These are phyloP conservation scores for Pinna nobilis DNA, from an alignment of 1,140 invertebrate genomes.

Conservation along the genomic window DNA sequence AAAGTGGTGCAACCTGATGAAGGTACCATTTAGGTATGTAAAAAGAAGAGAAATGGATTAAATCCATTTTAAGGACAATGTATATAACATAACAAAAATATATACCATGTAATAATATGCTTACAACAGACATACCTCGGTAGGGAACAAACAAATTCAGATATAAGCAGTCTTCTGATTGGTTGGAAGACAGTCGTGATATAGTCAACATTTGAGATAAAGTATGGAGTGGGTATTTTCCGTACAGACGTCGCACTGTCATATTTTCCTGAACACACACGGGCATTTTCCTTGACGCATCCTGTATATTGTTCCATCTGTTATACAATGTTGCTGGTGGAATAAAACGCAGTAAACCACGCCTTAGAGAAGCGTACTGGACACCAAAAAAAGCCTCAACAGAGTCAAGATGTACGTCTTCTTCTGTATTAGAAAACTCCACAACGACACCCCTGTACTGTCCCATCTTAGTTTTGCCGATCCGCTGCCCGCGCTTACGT, in stretches of 20 bases:
- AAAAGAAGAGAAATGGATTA: no score
- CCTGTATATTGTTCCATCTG: slow-evolving; percentile 2
- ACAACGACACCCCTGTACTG: not conserved
- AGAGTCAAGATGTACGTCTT: not conserved
- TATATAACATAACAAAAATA: not conserved
- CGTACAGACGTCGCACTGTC: not conserved
- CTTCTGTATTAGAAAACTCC: not conserved
- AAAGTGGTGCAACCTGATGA: no score
- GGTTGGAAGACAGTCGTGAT: not conserved
- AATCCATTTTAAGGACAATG: no score
- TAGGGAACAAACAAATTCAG: slow-evolving; percentile 2
- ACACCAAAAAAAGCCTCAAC: not conserved
- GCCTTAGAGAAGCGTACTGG: not conserved
- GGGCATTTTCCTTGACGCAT: not conserved
- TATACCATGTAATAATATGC: not conserved
- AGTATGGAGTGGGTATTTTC: not conserved
- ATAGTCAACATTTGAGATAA: not conserved
- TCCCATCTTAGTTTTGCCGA: not conserved
- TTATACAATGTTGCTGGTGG: not conserved
- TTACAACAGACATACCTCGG: not conserved
- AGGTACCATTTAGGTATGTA: no score
- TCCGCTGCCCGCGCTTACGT: not conserved
- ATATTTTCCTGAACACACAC: not conserved
- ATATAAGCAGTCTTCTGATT: slow-evolving; percentile 3
- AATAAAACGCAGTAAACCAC: slow-evolving; percentile 1